Percentiles rank a stretch among this genome's conserved stretches.
Evolutionary conservation across 2,797 vertebrate genomes (phyloP).

Genomic region (Pipistrellus pipistrellus): DNA sequence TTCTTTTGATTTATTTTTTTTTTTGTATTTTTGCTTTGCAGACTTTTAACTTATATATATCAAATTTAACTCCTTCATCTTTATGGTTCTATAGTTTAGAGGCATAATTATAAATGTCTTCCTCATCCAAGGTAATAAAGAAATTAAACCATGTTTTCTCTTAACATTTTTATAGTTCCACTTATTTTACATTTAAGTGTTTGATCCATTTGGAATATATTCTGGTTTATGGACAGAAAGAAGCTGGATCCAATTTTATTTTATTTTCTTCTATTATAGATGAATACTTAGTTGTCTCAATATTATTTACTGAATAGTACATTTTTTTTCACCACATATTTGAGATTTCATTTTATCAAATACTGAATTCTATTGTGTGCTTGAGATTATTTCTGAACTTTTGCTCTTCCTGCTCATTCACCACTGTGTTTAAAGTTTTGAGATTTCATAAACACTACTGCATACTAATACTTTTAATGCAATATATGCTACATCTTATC

Average conservation of each 20-base stretch:
- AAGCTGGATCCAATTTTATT: background rate
- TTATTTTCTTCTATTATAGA: conserved; percentile 29
- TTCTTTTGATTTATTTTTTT: conserved; percentile 30
- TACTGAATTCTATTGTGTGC: background rate
- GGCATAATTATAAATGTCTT: conserved; percentile 21
- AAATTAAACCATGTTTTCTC: conserved; percentile 31
- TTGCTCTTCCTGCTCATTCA: background rate
- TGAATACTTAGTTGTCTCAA: background rate
- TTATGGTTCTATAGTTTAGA: background rate
- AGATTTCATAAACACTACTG: background rate
- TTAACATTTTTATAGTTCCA: conserved; percentile 20
- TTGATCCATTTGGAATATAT: background rate
- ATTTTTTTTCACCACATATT: conserved; percentile 22
- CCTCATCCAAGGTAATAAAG: background rate
- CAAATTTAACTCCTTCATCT: conserved; percentile 27
- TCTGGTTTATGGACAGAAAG: background rate
- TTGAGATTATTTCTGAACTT: background rate
- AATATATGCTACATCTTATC: background rate
- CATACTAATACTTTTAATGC: background rate
- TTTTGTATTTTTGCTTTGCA: background rate
- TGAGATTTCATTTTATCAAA: conserved; percentile 6
- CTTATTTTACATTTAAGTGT: conserved; percentile 48
- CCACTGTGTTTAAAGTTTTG: conserved; percentile 16
- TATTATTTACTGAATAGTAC: background rate
- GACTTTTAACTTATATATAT: background rate